Base-by-base conservation (phyloP, 2,888 invertebrate genomes). In the Leptogaster cylindrica region DNA sequence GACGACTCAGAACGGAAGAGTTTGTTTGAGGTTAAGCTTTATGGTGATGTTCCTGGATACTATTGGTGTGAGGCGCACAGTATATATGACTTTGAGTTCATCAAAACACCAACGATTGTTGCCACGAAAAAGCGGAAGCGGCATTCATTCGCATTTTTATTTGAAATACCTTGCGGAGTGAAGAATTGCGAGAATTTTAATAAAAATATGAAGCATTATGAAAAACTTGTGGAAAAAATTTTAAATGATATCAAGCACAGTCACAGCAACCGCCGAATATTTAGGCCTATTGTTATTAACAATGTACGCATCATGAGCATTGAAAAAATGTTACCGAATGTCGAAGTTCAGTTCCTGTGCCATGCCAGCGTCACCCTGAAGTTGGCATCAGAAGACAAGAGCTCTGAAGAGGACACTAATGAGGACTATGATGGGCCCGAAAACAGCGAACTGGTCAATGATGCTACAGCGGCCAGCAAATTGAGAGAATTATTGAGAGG, bases 11-110 rank as follows among this genome's bases (percentile, higher is more conserved):
- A 72, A 14, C 71, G 73, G 0, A 77, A 78, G 63, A 72, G 76
- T 0, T 81, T 86, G 3, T 87, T 84, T 70, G 77, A 82, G 65
- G 73, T 89, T 2, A 79, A 84, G 70, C 75, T 86, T 1, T 78
- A 84, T 41, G 82, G 80, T 2, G 80, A 85, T 41, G 81, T 83
- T 68, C 83, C 86, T 0, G 87, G 87, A 1, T 82, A 85, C 71
- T 89, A 88, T 75, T 88, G 88, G 87, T 88, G 89, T 75, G 85
- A 86, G 77, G 86, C 85, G 0, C 85, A 86, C 72, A 75, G 75
- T 0, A 82, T 84, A 2, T 73, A 74, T 66, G 79, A 84, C 68
- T 84, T 86, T 73, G 77, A 82, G n/a, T 74, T 83, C 16, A 75
- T 86, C 14, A 73, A 76, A 65, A 84, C 87, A 0, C 76, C 83